Evolutionary conservation across 2,113 vertebrate species (phyloP).

Genomic region (Arizona elegans): DNA sequence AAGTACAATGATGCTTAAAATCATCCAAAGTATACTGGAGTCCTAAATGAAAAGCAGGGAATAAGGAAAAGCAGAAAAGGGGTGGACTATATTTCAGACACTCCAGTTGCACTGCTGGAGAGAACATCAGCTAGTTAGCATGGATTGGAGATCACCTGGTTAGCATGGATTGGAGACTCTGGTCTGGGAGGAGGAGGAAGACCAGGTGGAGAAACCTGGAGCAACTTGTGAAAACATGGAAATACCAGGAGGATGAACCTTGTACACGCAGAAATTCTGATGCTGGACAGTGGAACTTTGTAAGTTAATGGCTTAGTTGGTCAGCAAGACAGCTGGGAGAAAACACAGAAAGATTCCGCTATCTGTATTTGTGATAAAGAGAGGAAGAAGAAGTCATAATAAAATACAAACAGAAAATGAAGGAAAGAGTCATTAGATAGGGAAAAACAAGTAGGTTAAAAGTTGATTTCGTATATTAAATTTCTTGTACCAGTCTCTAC

Average conservation of each 20-base stretch:
- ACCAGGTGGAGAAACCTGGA: background rate
- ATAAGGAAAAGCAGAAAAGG: background rate
- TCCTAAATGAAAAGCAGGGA: background rate
- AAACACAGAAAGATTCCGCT: background rate
- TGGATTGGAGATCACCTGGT: background rate
- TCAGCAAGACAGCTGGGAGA: background rate
- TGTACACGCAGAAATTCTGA: background rate
- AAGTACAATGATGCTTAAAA: background rate
- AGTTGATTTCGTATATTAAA: background rate
- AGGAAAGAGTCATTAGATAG: background rate
- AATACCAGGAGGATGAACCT: background rate
- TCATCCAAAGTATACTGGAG: background rate
- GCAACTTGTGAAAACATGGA: background rate
- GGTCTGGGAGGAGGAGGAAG: background rate
- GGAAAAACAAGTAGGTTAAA: background rate
- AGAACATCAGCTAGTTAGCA: background rate
- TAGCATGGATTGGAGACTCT: background rate
- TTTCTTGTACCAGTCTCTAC: background rate
- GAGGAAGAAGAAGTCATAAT: background rate
- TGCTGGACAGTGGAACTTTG: background rate
- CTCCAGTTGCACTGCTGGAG: background rate
- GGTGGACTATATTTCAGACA: background rate
- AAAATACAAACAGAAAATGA: background rate
- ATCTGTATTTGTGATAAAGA: background rate
- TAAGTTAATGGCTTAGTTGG: background rate